phyloP scores from a whole-genome alignment of 2,888 invertebrate species.

The Cryptocephalus primarius region DNA sequence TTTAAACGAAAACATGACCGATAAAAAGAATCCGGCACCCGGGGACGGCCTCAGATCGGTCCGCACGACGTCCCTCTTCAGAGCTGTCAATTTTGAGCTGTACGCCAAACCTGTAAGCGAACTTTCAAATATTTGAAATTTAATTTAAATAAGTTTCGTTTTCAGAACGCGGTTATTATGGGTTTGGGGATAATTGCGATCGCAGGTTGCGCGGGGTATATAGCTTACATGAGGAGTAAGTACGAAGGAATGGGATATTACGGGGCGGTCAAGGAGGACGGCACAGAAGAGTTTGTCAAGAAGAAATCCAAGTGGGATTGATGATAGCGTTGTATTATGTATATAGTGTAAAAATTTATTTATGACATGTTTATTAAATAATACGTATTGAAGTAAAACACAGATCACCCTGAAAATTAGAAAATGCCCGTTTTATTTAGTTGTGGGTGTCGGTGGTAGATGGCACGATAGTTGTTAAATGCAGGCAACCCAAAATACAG shows the following conservation, averaged over 20 bases:
- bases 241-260: constrained; percentile 73
- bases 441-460: too few relatives aligned
- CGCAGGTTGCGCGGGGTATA: constrained; percentile 63
- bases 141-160: constrained; percentile 1
- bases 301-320: constrained; percentile 73
- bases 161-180: constrained; percentile 76
- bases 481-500: too few relatives aligned
- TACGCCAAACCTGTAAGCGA: constrained; percentile 76
- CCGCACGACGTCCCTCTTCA: constrained; percentile 63
- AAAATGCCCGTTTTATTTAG: too few relatives aligned
- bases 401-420: too few relatives aligned
- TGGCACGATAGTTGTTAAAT: too few relatives aligned
- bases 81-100: constrained; percentile 78
- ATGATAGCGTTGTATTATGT: not conserved
- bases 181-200: constrained; percentile 66
- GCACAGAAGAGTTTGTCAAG: constrained; percentile 61
- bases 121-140: not conserved
- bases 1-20: constrained; percentile 7
- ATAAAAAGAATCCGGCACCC: constrained; percentile 35
- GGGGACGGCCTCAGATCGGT: constrained; percentile 71
- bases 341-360: too few relatives aligned
- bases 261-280: constrained; percentile 67
- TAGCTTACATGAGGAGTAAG: constrained; percentile 74
- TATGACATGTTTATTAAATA: too few relatives aligned
- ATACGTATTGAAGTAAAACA: too few relatives aligned